Evolutionary conservation across 2,888 invertebrate genomes (phyloP).

Genomic region (Spatulosminthurus flaviceps): DNA sequence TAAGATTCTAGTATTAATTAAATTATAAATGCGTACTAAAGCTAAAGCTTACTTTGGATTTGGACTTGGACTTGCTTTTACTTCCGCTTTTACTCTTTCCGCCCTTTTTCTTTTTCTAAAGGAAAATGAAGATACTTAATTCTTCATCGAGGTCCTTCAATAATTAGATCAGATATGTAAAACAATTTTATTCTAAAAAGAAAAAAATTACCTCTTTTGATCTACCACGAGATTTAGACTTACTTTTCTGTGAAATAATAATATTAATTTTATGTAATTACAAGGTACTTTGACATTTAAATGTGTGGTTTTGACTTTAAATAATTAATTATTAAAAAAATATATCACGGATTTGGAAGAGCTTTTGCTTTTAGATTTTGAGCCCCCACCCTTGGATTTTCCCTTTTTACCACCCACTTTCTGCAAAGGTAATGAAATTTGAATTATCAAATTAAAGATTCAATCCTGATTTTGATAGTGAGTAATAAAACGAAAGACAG

Average conservation of each 20-base stretch:
- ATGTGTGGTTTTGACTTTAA: too few species aligned
- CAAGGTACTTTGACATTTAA: too few species aligned
- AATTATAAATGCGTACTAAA: too few species aligned
- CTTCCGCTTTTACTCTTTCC: conserved; percentile 32
- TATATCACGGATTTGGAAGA: conserved; percentile 42
- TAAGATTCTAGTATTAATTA: too few species aligned
- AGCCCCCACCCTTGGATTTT: background rate
- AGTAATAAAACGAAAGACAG: background rate
- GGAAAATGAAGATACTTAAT: too few species aligned
- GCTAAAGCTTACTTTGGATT: conserved; percentile 7
- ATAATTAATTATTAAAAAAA: background rate
- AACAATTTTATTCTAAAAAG: background rate
- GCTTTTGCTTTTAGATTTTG: conserved; percentile 21
- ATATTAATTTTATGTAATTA: too few species aligned
- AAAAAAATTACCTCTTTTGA: too few species aligned
- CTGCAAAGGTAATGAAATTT: background rate
- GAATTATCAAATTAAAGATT: background rate
- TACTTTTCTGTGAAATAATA: too few species aligned
- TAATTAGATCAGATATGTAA: background rate
- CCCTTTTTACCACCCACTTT: background rate
- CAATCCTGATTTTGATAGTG: too few species aligned
- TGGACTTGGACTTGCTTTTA: conserved; percentile 25
- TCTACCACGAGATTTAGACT: too few species aligned
- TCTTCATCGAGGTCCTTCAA: too few species aligned
- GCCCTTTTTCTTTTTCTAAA: conserved; percentile 18